Conservation (phyloP, 2,888 invertebrate species). For the Noctua fimbriata region DNA sequence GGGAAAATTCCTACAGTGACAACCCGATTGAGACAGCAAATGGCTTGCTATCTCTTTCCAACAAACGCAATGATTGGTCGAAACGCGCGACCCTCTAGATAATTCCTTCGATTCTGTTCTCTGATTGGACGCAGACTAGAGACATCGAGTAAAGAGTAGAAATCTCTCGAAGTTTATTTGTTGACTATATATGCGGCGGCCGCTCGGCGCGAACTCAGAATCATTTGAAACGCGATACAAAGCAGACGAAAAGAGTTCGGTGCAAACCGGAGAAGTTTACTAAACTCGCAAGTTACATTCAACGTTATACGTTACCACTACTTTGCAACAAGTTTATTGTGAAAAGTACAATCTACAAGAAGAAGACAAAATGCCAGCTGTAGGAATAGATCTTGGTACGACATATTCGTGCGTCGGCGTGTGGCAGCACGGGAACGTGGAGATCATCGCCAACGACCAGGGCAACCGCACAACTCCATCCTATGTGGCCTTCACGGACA, state of each 20-base stretch:
- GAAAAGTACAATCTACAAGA: constrained; percentile 51
- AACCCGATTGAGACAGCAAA: constrained; percentile 48
- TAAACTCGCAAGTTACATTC: constrained; percentile 34
- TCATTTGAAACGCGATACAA: constrained; percentile 81
- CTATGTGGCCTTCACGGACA: constrained; percentile 93
- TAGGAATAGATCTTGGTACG: constrained; percentile 90
- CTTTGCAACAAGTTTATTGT: constrained; percentile 31
- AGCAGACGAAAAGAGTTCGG: constrained; percentile 75
- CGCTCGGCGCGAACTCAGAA: constrained; percentile 79
- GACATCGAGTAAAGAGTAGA: constrained; percentile 71
- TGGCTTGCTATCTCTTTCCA: constrained; percentile 56
- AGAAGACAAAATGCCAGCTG: constrained; percentile 85
- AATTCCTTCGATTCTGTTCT: constrained; percentile 64
- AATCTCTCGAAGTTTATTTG: constrained; percentile 77
- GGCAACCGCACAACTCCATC: constrained; percentile 94
- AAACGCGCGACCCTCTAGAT: constrained; percentile 70
- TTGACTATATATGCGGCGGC: constrained; percentile 75
- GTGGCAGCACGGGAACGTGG: constrained; percentile 93
- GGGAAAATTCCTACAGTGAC: constrained; percentile 52
- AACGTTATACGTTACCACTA: constrained; percentile 20
- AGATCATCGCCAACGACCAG: constrained; percentile 93
- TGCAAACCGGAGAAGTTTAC: constrained; percentile 74
- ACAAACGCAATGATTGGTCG: constrained; percentile 72
- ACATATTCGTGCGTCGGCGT: constrained; percentile 90
- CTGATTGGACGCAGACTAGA: constrained; percentile 72